phyloP scores from a whole-genome alignment of 2,888 invertebrate species.

The Nephrotoma flavescens region DNA sequence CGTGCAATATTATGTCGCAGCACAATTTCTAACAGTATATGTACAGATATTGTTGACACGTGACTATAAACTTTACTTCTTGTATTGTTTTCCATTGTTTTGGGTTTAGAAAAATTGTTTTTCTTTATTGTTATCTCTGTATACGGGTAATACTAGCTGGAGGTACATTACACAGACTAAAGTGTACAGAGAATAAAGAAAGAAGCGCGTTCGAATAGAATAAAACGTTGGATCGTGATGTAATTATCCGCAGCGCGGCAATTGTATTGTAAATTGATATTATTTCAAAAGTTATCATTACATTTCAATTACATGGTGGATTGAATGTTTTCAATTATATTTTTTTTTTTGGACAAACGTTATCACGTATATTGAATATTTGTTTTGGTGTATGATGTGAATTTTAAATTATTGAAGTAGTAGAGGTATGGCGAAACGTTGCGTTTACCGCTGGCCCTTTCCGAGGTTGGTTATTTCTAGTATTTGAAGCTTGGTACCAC shows the following conservation, averaged over 20 bases:
- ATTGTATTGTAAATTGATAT: neutral
- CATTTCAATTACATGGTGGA: neutral
- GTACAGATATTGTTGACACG: neutral
- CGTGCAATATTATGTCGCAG: neutral
- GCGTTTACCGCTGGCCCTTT: no score
- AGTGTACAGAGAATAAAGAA: neutral
- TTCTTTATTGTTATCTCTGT: neutral
- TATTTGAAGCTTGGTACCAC: no score
- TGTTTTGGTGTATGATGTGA: no score
- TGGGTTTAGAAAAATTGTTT: neutral
- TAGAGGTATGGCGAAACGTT: no score
- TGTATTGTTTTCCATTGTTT: neutral
- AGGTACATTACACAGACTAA: neutral
- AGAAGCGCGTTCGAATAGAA: neutral
- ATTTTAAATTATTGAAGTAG: no score
- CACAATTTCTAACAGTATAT: neutral
- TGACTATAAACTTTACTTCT: neutral
- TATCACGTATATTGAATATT: no score
- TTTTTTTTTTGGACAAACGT: no score
- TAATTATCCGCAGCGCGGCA: neutral
- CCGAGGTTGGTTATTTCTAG: no score
- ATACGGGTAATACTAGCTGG: neutral
- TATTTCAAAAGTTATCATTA: neutral
- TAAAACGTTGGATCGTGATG: neutral
- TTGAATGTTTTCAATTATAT: neutral